phyloP scores from a whole-genome alignment of 1,140 invertebrate species.

The Zeugodacus cucurbitae region DNA sequence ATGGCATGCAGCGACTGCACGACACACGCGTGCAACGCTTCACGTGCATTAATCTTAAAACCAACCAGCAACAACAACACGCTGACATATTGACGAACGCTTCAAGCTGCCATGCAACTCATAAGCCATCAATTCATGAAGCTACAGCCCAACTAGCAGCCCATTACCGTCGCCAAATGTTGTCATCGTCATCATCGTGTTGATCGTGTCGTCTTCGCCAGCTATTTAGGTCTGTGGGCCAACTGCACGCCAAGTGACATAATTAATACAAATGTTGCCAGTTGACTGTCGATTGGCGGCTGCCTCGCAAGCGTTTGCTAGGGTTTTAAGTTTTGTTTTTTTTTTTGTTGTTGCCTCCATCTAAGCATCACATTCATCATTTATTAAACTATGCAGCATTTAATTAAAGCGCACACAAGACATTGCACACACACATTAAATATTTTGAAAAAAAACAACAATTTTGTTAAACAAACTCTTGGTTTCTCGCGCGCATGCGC shows the following conservation, averaged over 20 bases:
- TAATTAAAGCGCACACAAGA: not conserved
- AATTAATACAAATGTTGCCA: not conserved
- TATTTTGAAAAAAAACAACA: not conserved
- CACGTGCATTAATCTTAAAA: not conserved
- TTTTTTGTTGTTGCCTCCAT: not conserved
- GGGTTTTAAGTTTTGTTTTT: not conserved
- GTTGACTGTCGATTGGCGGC: not conserved
- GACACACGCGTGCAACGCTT: not conserved
- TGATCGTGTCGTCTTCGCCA: not conserved
- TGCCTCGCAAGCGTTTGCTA: not conserved
- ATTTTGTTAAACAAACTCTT: not conserved
- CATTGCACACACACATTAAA: too few relatives aligned
- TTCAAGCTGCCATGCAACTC: not conserved
- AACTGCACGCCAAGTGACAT: conserved; percentile 18
- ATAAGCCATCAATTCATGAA: not conserved
- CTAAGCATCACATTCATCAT: not conserved
- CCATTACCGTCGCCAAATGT: not conserved
- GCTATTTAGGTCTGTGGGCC: not conserved
- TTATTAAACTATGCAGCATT: not conserved
- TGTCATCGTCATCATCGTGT: not conserved
- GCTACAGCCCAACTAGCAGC: not conserved
- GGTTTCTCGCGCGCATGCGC: not conserved
- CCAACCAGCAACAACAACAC: not conserved
- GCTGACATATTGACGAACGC: not conserved
- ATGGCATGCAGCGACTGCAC: not conserved